Conservation (phyloP, 2,797 vertebrate genomes). For the Rhinophrynus dorsalis region DNA sequence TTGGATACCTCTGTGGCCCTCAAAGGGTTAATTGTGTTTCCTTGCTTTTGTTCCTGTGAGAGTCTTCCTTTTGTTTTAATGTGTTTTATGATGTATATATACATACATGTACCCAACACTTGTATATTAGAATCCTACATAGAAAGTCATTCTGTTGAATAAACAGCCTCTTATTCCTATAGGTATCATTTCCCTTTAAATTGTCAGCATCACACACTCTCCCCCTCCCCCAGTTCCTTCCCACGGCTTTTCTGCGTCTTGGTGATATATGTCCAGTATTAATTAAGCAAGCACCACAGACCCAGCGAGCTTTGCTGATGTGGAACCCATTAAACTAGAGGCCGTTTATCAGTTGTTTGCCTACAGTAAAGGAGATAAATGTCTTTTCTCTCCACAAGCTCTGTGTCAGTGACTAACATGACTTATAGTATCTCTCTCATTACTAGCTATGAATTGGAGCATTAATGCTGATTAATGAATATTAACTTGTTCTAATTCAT, state of each 20-base stretch:
- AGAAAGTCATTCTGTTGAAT: too few species aligned
- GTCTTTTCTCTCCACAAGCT: not conserved
- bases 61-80: too few species aligned
- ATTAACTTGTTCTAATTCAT: not conserved
- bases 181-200: too few species aligned
- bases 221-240: too few species aligned
- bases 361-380: constrained; percentile 21
- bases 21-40: too few species aligned
- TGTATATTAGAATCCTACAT: too few species aligned
- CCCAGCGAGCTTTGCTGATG: not conserved
- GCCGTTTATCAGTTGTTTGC: not conserved
- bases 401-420: not conserved
- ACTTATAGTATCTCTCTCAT: constrained; percentile 17
- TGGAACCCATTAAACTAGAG: constrained; percentile 1
- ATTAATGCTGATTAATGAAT: constrained; percentile 16
- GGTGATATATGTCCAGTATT: constrained; percentile 12
- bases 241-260: not conserved
- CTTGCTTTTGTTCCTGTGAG: too few species aligned
- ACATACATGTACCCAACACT: too few species aligned
- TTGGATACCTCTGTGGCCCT: too few species aligned
- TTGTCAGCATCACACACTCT: too few species aligned
- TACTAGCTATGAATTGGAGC: not conserved
- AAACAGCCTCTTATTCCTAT: too few species aligned
- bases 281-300: constrained; percentile 2
- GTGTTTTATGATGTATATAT: too few species aligned